Evolutionary conservation across 2,113 vertebrate species (phyloP), one percentile per base, ranked within the genome.

Genomic region (Callocephalon fimbriatum): DNA sequence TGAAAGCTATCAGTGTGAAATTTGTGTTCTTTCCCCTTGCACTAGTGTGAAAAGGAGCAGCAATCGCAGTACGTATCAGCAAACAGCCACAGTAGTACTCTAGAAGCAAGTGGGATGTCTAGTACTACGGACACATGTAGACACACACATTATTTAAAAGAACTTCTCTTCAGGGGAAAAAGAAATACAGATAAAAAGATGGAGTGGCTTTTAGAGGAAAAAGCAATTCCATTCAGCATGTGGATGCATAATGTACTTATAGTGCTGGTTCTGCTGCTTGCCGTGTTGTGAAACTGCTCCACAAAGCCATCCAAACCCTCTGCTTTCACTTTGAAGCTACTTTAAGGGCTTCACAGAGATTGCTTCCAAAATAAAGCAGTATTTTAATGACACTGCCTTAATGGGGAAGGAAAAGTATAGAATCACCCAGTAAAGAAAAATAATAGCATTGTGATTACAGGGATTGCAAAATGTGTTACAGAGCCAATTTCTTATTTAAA

Each of bases 1-100:
- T 72, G 56, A 84, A 97, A 92, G 78, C 77, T 84, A 91, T 95
- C 94, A 62, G 9, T 82, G 93, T 86, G 88, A 93, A 75, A 95
- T 95, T 76, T 91, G 80, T 94, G 53, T 72, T 94, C 48, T 79
- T 87, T 91, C 62, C 86, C 45, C 35, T 81, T 58, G 26, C 22
- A 9, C 37, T 32, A 80, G 65, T 56, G 75, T 65, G 86, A 91
- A 83, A 83, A 94, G 82, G 68, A 95, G 59, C 68, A 86, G 65
- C 47, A 48, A 45, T 79, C 79, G 44, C 62, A 38, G 51, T 61
- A 42, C 2, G 2, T 91, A 87, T 94, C 85, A 87, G 73, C 78
- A 62, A 88, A 84, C 78, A 82, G 29, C 76, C 0, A 1, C 53
- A 38, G 40, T 58, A 65, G 44, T 58, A 79, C 70, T 87, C 70